Percentiles rank a stretch among this genome's conserved stretches.
These are phyloP conservation scores for Crematogaster levior DNA, from an alignment of 2,888 invertebrate genomes.

Conservation along the genomic window DNA sequence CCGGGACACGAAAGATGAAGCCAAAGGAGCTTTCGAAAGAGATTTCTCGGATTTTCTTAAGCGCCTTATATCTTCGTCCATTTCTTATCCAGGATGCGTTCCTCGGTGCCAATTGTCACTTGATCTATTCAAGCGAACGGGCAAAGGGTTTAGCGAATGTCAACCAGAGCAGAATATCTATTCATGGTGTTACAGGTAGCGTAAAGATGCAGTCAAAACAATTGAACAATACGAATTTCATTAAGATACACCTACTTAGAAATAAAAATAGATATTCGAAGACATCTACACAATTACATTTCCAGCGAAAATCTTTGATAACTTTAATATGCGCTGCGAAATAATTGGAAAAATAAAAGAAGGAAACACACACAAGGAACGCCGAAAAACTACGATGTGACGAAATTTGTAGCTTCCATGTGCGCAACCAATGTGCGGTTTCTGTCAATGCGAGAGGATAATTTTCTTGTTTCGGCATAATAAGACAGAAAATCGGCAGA, in stretches of 20 bases:
- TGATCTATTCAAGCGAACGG: constrained; percentile 13
- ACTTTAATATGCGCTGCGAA: neutral
- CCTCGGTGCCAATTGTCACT: constrained; percentile 27
- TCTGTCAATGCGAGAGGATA: constrained; percentile 56
- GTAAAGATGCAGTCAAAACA: neutral
- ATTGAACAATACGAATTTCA: neutral
- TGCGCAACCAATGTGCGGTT: constrained; percentile 39
- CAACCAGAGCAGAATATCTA: neutral
- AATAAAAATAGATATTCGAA: constrained; percentile 6
- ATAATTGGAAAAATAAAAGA: neutral
- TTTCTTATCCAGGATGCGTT: constrained; percentile 18
- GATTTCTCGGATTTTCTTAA: constrained; percentile 66
- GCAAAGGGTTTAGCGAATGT: constrained; percentile 14
- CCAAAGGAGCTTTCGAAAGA: constrained; percentile 57
- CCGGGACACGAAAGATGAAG: constrained; percentile 61
- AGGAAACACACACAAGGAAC: too few species aligned
- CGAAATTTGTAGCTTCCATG: constrained; percentile 48
- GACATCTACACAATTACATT: neutral
- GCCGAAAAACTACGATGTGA: constrained; percentile 23
- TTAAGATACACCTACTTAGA: neutral
- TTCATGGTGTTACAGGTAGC: neutral
- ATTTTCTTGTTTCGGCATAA: constrained; percentile 19
- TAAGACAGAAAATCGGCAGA: constrained; percentile 34
- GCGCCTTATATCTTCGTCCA: constrained; percentile 67
- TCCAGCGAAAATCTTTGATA: neutral